phyloP scores from a whole-genome alignment of 2,797 vertebrate genomes.

The Taenioides sp. region DNA sequence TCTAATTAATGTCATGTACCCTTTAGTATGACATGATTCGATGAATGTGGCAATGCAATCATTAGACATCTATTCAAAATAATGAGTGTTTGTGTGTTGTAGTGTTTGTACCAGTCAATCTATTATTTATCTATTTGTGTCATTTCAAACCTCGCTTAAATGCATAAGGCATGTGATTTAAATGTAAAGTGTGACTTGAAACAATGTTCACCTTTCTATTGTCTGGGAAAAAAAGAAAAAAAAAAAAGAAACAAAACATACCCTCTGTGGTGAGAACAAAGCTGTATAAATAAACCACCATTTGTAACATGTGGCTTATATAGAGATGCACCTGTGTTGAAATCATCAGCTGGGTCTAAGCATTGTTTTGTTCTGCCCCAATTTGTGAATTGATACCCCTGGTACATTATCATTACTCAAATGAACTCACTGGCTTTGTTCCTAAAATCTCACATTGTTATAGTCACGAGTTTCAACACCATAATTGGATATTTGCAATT shows the following conservation, averaged over 20 bases:
- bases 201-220: neutral
- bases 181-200: neutral
- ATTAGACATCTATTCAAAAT: neutral
- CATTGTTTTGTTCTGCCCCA: constrained; percentile 11
- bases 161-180: neutral
- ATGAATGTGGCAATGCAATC: neutral
- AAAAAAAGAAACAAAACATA: neutral
- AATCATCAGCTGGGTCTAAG: neutral
- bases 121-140: neutral
- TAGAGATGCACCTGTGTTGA: constrained; percentile 4
- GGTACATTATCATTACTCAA: constrained; percentile 12
- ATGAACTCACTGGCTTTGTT: constrained; percentile 9
- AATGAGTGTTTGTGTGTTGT: neutral
- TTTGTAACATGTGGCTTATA: neutral
- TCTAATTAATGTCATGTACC: no score
- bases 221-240: no score
- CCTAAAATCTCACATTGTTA: neutral
- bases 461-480: neutral
- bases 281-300: constrained; percentile 2
- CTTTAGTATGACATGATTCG: neutral
- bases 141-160: neutral
- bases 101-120: neutral
- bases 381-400: constrained; percentile 9
- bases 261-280: constrained; percentile 18
- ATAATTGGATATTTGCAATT: neutral